Evolutionary conservation across 2,888 invertebrate genomes (phyloP).

Genomic region (Brachyptera putata): DNA sequence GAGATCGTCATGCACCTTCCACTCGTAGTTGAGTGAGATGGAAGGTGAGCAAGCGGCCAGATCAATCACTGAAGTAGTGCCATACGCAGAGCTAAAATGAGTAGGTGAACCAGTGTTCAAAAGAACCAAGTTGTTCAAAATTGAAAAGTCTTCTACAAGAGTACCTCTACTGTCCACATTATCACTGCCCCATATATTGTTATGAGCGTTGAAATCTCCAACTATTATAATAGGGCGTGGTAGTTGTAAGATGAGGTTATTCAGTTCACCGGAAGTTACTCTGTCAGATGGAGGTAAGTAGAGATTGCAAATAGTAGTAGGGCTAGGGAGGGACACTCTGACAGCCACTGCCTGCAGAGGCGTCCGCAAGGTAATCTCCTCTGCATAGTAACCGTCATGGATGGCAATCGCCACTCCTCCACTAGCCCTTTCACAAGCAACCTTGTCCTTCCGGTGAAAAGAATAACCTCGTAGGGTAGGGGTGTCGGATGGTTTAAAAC

Average conservation of each 20-base stretch:
- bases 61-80: background rate
- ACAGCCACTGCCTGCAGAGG: conserved; percentile 13
- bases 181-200: background rate
- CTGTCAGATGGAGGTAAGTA: background rate
- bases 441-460: too few relatives aligned
- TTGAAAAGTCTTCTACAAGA: background rate
- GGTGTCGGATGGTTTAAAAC: background rate
- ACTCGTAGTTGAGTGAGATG: background rate
- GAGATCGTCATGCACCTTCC: background rate
- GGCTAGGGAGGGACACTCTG: background rate
- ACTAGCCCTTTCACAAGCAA: too few relatives aligned
- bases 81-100: background rate
- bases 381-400: background rate
- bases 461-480: background rate
- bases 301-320: background rate
- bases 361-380: background rate
- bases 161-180: background rate
- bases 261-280: background rate
- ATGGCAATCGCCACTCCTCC: background rate
- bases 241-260: background rate
- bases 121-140: background rate
- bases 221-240: background rate
- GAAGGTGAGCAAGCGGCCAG: background rate
- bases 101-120: background rate
- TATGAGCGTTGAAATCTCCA: conserved; percentile 13